Evolutionary conservation across 2,888 invertebrate genomes (phyloP).

Genomic region (Psylliodes chrysocephalus): DNA sequence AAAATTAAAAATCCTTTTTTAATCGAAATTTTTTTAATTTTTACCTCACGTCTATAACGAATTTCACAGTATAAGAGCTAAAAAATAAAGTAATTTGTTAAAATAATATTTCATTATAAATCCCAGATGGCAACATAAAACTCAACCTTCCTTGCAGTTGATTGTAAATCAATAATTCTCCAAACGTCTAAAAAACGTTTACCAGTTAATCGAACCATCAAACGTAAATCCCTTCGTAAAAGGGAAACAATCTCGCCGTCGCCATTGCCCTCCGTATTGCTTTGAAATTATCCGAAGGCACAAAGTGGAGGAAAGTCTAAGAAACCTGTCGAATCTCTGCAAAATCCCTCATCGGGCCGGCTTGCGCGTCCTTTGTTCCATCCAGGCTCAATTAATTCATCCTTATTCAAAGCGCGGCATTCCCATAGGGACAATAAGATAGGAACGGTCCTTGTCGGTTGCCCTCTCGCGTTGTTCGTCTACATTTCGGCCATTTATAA

Average conservation of each 20-base stretch:
- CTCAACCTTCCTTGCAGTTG: too few species aligned
- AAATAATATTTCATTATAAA: too few species aligned
- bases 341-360: neutral
- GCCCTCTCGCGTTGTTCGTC: neutral
- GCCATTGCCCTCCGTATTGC: neutral
- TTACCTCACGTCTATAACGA: too few species aligned
- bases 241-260: neutral
- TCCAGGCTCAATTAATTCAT: constrained; percentile 14
- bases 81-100: too few species aligned
- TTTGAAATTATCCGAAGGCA: constrained; percentile 1
- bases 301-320: constrained; percentile 6
- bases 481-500: constrained; percentile 17
- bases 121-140: too few species aligned
- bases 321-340: constrained; percentile 18
- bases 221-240: neutral
- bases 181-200: too few species aligned
- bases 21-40: too few species aligned
- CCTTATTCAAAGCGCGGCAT: neutral
- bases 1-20: too few species aligned
- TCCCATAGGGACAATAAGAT: constrained; percentile 17
- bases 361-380: neutral
- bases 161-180: too few species aligned
- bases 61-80: too few species aligned
- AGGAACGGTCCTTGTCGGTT: constrained; percentile 6
- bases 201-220: too few species aligned